Conservation (phyloP, 2,113 vertebrate species). For the Caranx ignobilis region DNA sequence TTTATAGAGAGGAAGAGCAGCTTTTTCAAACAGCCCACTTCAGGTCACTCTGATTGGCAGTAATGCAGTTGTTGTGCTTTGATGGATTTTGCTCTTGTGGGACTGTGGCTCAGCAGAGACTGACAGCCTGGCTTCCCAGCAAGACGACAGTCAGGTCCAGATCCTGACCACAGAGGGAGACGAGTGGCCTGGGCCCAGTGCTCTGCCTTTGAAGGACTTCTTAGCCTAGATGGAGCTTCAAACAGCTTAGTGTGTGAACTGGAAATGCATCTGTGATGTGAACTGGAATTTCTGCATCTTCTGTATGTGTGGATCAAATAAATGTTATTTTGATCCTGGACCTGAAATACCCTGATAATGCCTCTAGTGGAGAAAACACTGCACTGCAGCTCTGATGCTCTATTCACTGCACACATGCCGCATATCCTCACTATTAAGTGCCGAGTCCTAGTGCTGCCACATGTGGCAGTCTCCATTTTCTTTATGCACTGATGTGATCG, state of each 20-base stretch:
- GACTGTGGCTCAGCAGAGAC: slow-evolving; percentile 82
- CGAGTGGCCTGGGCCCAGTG: not conserved
- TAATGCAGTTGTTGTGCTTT: not conserved
- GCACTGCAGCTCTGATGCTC: not conserved
- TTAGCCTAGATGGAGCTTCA: not conserved
- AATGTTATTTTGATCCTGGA: not conserved
- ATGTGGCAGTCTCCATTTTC: not conserved
- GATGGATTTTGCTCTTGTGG: not conserved
- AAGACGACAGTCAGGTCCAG: slow-evolving; percentile 87
- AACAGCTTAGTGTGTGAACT: not conserved
- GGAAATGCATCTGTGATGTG: not conserved
- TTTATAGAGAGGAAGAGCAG: not conserved
- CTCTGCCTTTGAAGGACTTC: not conserved
- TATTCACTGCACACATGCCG: not conserved
- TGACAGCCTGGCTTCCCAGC: slow-evolving; percentile 86
- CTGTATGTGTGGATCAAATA: not conserved
- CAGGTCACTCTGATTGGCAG: not conserved
- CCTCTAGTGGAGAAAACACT: not conserved
- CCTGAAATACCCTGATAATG: not conserved
- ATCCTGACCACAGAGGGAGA: slow-evolving; percentile 84
- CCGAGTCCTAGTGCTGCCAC: not conserved
- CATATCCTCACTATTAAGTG: not conserved
- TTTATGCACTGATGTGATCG: not conserved
- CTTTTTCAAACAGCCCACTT: not conserved
- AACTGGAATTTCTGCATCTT: not conserved